Base-by-base conservation (phyloP, 2,888 invertebrate genomes). In the Parnassius mnemosyne region DNA sequence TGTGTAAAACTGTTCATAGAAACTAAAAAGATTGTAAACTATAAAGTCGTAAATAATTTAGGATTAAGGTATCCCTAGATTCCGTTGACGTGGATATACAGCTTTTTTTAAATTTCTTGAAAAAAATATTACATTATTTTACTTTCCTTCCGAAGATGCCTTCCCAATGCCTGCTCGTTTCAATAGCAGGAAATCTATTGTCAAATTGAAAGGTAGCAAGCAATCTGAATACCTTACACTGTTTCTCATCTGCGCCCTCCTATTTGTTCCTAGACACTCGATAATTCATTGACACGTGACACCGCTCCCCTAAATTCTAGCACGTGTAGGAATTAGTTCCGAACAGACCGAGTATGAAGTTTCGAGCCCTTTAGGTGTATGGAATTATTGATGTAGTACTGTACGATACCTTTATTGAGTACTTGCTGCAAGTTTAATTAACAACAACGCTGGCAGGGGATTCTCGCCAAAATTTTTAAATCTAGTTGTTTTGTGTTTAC, bases 271-370 rank as follows among this genome's bases (percentile, higher is more conserved):
- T 71, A 78, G 81, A 78, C 81, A 85, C 84, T 86, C 80, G 84
- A 86, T 87, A 85, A 87, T 86, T 86, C 86, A 87, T 85, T 75
- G 83, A 77, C 81, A 77, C 70, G 75, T 72, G 77, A 72, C 74
- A 73, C 59, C 57, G 53, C 49, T 61, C 52, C 63, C 54, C 59
- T 46, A 55, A 58, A 63, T 63, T 63, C 59, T 63, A 59, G 63
- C 59, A 63, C 63, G 59, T 63, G 63, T 63, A 46, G 54, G 63
- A 63, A 63, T 63, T 55, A 55, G 54, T 59, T 55, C 59, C 51
- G 59, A 13, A 10, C 51, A 52, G 46, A n/a, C 55, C 41, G 20
- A 16, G 54, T 58, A 63, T 54, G 63, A 58, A 62, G 63, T 64
- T 59, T 56, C 57, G 60, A 57, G 25, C 55, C 58, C 62, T 66